Evolutionary conservation across 2,888 invertebrate genomes (phyloP).

Genomic region (Sylvicola fuscatus): DNA sequence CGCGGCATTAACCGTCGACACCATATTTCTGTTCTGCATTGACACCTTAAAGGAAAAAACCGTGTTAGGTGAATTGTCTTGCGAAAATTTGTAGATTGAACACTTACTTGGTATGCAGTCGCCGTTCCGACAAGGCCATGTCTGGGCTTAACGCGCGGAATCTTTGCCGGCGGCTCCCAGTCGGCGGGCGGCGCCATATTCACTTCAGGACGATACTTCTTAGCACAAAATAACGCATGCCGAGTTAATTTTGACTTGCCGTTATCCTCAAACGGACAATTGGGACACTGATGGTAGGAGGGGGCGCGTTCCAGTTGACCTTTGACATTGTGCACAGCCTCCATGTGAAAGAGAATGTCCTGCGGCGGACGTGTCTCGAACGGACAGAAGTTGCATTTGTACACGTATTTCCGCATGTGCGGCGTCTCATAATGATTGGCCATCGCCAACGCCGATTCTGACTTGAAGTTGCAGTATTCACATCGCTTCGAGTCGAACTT

Average conservation of each 20-base stretch:
- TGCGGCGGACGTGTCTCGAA: conserved; percentile 67
- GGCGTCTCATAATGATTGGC: conserved; percentile 77
- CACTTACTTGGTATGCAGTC: conserved; percentile 25
- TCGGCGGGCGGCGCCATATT: conserved; percentile 74
- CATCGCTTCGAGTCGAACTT: conserved; percentile 59
- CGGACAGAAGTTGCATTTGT: conserved; percentile 69
- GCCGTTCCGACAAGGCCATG: conserved; percentile 26
- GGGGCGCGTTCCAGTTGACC: conserved; percentile 69
- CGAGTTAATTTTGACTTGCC: conserved; percentile 78
- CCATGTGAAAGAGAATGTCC: conserved; percentile 81
- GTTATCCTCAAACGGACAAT: conserved; percentile 87
- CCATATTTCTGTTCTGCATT: neutral
- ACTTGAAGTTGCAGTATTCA: conserved; percentile 74
- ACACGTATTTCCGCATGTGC: conserved; percentile 72
- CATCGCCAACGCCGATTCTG: conserved; percentile 66
- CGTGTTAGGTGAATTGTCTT: too few relatives aligned
- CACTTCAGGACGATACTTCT: conserved; percentile 71
- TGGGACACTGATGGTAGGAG: conserved; percentile 77
- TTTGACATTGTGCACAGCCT: conserved; percentile 66
- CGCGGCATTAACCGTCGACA: too few relatives aligned
- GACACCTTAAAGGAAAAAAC: neutral
- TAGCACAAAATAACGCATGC: conserved; percentile 70
- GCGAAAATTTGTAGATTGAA: neutral
- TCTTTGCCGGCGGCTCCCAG: conserved; percentile 88
- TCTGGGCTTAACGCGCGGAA: conserved; percentile 37